Percentiles rank a stretch among this genome's conserved stretches.
Evolutionary conservation across 2,888 invertebrate genomes (phyloP).

Genomic region (Anaspis maculata): DNA sequence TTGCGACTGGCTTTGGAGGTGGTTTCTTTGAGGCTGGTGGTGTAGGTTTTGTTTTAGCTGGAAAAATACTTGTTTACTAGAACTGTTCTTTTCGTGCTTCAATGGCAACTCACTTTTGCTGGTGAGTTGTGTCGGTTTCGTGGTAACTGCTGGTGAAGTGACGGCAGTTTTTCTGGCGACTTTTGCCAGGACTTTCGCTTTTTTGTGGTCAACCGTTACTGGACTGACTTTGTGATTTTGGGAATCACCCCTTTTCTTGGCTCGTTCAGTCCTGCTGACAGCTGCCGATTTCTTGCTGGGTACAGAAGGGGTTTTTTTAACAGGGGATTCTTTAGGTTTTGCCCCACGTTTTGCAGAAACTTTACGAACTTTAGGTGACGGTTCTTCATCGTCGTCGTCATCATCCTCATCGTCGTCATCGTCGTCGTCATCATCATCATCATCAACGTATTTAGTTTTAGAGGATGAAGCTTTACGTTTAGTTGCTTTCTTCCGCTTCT

Average conservation of each 20-base stretch:
- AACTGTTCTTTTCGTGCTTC: too few species aligned
- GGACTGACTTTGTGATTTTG: constrained; percentile 26
- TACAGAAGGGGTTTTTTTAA: constrained; percentile 1
- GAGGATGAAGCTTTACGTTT: constrained; percentile 32
- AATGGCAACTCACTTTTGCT: too few species aligned
- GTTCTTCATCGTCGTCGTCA: constrained; percentile 6
- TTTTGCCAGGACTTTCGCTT: constrained; percentile 40
- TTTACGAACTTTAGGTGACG: constrained; percentile 31
- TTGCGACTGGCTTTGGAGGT: too few species aligned
- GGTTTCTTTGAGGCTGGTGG: too few species aligned
- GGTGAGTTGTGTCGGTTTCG: too few species aligned
- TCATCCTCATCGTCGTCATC: constrained; percentile 9
- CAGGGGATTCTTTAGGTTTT: constrained; percentile 9
- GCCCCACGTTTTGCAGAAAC: constrained; percentile 18
- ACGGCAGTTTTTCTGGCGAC: constrained; percentile 34
- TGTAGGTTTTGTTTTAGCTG: too few species aligned
- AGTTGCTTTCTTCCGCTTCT: constrained; percentile 40
- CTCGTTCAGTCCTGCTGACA: constrained; percentile 30
- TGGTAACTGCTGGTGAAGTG: too few species aligned
- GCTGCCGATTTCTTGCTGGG: neutral
- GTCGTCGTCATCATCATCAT: constrained; percentile 2
- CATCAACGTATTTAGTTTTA: neutral
- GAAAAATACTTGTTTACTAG: too few species aligned
- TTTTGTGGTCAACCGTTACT: constrained; percentile 39
- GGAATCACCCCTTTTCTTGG: constrained; percentile 24